phyloP scores from a whole-genome alignment of 1,140 invertebrate species.

The Manduca sexta region DNA sequence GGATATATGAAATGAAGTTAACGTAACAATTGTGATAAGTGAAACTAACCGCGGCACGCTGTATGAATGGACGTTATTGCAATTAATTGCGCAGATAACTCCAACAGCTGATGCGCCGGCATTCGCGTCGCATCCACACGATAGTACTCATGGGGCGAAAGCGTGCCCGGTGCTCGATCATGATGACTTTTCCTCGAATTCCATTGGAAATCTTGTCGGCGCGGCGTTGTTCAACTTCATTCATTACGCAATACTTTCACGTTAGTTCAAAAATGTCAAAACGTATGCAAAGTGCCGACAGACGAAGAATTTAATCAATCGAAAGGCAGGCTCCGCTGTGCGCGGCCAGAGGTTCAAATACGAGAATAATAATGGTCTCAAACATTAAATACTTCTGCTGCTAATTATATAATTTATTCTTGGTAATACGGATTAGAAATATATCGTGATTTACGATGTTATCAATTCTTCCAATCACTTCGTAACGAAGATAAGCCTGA shows the following conservation, averaged over 20 bases:
- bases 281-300: too few relatives aligned
- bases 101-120: conserved; percentile 51
- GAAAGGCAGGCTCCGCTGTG: too few relatives aligned
- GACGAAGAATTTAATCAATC: too few relatives aligned
- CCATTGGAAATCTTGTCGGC: not conserved
- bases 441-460: too few relatives aligned
- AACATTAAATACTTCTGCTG: too few relatives aligned
- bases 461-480: too few relatives aligned
- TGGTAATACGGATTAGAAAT: too few relatives aligned
- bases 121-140: conserved; percentile 33
- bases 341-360: conserved; percentile 5
- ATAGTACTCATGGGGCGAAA: conserved; percentile 44
- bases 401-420: too few relatives aligned
- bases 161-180: conserved; percentile 12
- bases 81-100: conserved; percentile 45
- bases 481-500: conserved; percentile 10
- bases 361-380: too few relatives aligned
- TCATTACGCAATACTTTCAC: not conserved
- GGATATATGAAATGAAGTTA: too few relatives aligned
- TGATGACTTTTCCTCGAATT: conserved; percentile 1
- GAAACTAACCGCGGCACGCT: conserved; percentile 26
- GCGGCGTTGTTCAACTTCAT: not conserved
- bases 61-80: conserved; percentile 44
- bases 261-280: too few relatives aligned
- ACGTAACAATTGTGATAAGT: conserved; percentile 21